Conservation (phyloP, 2,113 vertebrate species). For the Echinops telfairi region DNA sequence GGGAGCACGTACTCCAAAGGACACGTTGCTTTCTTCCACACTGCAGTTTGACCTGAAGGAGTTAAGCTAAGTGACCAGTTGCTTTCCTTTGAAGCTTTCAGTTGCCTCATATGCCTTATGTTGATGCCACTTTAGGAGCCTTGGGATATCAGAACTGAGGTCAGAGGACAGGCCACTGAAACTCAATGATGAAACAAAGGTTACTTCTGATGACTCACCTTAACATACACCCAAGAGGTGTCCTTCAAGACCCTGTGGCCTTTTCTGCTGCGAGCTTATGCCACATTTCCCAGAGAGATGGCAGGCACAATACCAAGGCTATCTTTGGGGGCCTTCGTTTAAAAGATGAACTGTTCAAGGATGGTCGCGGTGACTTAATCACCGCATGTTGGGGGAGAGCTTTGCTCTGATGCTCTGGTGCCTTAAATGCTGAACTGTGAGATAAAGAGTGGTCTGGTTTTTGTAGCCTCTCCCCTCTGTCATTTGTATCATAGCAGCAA, state of each 20-base stretch:
- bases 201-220: background rate
- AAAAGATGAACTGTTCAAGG: slow-evolving; percentile 39
- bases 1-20: background rate
- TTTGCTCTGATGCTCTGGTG: background rate
- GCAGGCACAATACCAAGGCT: slow-evolving; percentile 59
- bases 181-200: background rate
- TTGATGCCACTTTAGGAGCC: background rate
- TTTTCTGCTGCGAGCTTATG: background rate
- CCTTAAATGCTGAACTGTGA: background rate
- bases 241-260: background rate
- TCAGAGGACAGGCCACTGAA: background rate
- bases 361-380: background rate
- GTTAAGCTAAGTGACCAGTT: background rate
- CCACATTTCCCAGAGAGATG: background rate
- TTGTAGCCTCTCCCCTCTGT: background rate
- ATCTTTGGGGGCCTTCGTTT: background rate
- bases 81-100: slow-evolving; percentile 28
- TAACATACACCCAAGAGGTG: background rate
- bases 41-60: background rate
- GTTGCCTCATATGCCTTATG: background rate
- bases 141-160: background rate
- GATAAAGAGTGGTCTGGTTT: background rate
- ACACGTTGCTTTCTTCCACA: background rate
- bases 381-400: background rate
- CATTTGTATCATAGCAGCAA: background rate